These are phyloP conservation scores for Riparia riparia DNA, from an alignment of 2,113 vertebrate genomes.

Conservation along the genomic window DNA sequence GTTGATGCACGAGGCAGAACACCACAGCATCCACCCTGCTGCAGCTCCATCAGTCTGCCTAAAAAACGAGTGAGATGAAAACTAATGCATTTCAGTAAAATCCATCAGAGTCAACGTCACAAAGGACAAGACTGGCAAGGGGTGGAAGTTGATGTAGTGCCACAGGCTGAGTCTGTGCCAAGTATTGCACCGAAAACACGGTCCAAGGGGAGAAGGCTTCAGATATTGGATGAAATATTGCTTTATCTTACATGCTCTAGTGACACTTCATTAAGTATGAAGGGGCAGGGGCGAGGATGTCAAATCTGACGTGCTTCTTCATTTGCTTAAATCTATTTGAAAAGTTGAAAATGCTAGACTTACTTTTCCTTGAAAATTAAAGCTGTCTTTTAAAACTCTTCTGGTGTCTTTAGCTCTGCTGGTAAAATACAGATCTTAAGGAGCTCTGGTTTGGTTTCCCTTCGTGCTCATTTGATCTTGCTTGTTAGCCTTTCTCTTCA, in stretches of 20 bases:
- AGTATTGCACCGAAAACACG: background rate
- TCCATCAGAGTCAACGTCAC: background rate
- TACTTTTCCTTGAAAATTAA: background rate
- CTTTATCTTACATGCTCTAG: background rate
- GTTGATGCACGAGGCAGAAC: background rate
- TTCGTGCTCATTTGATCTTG: conserved; percentile 7
- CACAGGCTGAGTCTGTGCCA: background rate
- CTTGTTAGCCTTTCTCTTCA: conserved; percentile 10
- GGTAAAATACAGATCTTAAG: background rate
- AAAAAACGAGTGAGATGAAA: background rate
- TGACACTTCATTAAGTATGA: conserved; percentile 8
- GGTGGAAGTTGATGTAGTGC: background rate
- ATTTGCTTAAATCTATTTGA: background rate
- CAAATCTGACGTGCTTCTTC: background rate
- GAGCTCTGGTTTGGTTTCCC: background rate
- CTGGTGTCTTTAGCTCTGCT: background rate
- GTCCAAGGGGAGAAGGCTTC: background rate
- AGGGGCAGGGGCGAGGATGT: background rate
- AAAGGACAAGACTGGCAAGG: background rate
- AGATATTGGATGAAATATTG: background rate
- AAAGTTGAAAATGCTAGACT: background rate
- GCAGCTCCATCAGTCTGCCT: background rate
- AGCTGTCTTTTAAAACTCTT: background rate
- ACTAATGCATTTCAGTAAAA: background rate
- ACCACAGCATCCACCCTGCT: background rate